Evolutionary conservation across 2,888 invertebrate species (phyloP).

Genomic region (Synergus umbraculus): DNA sequence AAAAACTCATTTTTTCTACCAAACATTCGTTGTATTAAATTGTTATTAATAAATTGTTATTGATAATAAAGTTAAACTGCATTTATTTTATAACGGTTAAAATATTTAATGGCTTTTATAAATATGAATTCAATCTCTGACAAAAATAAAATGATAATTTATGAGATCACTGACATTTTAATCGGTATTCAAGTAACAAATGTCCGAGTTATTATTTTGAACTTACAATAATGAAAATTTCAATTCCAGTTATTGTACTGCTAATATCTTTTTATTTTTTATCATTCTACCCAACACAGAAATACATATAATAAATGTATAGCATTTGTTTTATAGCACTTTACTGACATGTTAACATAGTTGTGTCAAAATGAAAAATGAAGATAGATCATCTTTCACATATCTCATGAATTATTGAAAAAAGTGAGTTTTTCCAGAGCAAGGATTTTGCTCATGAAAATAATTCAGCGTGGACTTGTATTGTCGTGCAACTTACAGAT

Average conservation of each 20-base stretch:
- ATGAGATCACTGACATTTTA: background rate
- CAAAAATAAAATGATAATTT: too few relatives aligned
- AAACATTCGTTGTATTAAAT: too few relatives aligned
- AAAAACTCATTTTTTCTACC: conserved; percentile 22
- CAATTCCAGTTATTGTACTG: background rate
- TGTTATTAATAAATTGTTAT: too few relatives aligned
- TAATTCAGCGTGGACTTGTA: conserved; percentile 38
- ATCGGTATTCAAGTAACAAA: background rate
- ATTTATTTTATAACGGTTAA: too few relatives aligned
- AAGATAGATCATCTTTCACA: background rate
- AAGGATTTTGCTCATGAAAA: background rate
- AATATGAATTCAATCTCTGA: too few relatives aligned
- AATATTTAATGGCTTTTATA: too few relatives aligned
- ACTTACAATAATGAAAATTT: background rate
- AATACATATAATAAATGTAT: background rate
- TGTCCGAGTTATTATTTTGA: background rate
- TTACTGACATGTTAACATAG: background rate
- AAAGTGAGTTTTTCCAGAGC: conserved; percentile 21
- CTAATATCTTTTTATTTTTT: too few relatives aligned
- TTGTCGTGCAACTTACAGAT: conserved; percentile 24
- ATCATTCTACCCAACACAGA: too few relatives aligned
- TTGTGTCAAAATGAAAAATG: background rate
- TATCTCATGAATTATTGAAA: background rate
- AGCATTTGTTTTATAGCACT: background rate
- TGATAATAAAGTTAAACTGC: too few relatives aligned